Evolutionary conservation across 2,113 vertebrate species (phyloP).

Genomic region (Bubo scandiacus): DNA sequence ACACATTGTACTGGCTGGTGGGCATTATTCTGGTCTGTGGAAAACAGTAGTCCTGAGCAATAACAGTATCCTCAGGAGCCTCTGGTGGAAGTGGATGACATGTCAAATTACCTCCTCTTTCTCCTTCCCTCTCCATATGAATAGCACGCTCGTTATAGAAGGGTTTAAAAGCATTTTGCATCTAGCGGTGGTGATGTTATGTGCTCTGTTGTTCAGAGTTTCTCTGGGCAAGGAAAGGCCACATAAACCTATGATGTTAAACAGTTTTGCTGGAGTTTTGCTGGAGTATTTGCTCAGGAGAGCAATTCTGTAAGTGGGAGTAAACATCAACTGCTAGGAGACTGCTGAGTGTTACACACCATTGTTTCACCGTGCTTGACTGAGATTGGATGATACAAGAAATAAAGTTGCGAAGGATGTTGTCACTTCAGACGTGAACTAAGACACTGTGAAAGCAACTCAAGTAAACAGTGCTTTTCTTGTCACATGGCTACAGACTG

Average conservation of each 20-base stretch:
- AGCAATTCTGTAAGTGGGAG: background rate
- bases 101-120: background rate
- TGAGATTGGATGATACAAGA: background rate
- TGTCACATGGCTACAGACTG: background rate
- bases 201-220: background rate
- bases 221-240: background rate
- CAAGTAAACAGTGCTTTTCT: background rate
- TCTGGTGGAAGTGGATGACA: slow-evolving; percentile 22
- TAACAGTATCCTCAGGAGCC: slow-evolving; percentile 14
- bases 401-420: background rate
- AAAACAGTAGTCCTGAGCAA: slow-evolving; percentile 17
- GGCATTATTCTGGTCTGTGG: slow-evolving; percentile 61
- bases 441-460: background rate
- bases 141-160: background rate
- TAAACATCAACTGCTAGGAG: background rate
- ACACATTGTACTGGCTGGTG: slow-evolving; percentile 56
- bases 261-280: background rate
- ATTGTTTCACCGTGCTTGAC: fast-evolving
- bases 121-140: background rate
- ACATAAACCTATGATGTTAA: fast-evolving
- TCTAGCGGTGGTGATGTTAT: background rate
- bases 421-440: background rate
- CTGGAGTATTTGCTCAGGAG: background rate
- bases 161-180: background rate
- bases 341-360: background rate